phyloP scores from a whole-genome alignment of 2,113 vertebrate species.

The Melospiza melodia region DNA sequence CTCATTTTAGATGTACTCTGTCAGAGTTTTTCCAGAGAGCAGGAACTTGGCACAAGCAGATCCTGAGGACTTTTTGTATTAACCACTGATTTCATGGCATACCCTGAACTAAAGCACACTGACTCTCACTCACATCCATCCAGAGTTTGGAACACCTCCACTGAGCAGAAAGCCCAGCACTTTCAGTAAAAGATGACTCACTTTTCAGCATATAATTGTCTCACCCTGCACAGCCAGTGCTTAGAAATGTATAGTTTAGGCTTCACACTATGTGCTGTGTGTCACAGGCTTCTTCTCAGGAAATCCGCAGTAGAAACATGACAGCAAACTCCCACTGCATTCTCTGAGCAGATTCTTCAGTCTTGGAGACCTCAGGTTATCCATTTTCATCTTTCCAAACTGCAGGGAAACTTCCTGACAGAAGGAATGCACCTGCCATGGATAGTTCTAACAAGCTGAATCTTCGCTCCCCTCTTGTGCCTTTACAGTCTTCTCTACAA shows the following conservation, averaged over 20 bases:
- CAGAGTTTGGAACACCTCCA: not conserved
- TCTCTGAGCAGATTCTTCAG: not conserved
- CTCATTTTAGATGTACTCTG: not conserved
- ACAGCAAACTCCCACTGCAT: not conserved
- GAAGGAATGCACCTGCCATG: not conserved
- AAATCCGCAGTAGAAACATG: not conserved
- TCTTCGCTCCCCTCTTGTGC: not conserved
- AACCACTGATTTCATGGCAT: not conserved
- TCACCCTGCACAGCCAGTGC: not conserved
- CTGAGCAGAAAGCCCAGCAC: not conserved
- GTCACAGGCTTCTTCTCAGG: not conserved
- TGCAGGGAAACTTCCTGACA: accelerated
- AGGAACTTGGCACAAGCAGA: not conserved
- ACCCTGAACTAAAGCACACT: not conserved
- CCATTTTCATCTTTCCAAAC: not conserved
- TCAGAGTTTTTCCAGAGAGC: not conserved
- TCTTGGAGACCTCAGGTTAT: not conserved
- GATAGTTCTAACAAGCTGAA: not conserved
- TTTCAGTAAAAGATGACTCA: not conserved
- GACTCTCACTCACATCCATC: not conserved
- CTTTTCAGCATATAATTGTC: not conserved
- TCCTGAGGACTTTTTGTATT: not conserved
- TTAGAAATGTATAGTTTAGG: not conserved
- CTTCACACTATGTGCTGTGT: not conserved
- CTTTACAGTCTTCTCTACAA: not conserved